Conservation (phyloP, 1,140 invertebrate species). For the Trachelipus rathkii region DNA sequence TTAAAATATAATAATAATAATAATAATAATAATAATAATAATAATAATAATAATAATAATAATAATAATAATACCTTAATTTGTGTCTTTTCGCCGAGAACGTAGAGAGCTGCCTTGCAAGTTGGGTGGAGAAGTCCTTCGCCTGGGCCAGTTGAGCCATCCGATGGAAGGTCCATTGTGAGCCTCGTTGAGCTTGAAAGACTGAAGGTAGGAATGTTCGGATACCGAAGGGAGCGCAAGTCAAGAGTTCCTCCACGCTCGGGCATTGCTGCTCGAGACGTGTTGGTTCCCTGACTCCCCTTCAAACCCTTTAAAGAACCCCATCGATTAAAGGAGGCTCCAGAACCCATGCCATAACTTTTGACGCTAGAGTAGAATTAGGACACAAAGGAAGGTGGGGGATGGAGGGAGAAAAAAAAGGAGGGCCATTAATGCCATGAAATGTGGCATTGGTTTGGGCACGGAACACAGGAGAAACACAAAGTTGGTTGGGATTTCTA, state of each 20-base stretch:
- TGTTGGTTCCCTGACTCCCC: constrained; percentile 50
- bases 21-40: too few species aligned
- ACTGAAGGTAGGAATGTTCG: background rate
- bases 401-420: background rate
- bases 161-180: constrained; percentile 24
- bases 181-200: background rate
- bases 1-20: too few species aligned
- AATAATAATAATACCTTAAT: constrained; percentile 58
- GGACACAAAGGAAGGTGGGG: background rate
- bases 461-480: background rate
- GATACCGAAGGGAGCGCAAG: constrained; percentile 32
- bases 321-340: constrained; percentile 63
- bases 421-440: too few species aligned
- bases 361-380: background rate
- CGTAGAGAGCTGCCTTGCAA: constrained; percentile 69
- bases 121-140: constrained; percentile 60
- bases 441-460: background rate
- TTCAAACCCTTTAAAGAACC: constrained; percentile 64
- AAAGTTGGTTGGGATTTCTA: background rate
- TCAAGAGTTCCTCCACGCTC: background rate
- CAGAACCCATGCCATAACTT: constrained; percentile 25
- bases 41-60: too few species aligned
- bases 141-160: constrained; percentile 37
- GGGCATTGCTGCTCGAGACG: constrained; percentile 8
- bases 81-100: constrained; percentile 76